These are phyloP conservation scores for Mesoclemmys tuberculata DNA, from an alignment of 2,113 vertebrate species.

Conservation along the genomic window DNA sequence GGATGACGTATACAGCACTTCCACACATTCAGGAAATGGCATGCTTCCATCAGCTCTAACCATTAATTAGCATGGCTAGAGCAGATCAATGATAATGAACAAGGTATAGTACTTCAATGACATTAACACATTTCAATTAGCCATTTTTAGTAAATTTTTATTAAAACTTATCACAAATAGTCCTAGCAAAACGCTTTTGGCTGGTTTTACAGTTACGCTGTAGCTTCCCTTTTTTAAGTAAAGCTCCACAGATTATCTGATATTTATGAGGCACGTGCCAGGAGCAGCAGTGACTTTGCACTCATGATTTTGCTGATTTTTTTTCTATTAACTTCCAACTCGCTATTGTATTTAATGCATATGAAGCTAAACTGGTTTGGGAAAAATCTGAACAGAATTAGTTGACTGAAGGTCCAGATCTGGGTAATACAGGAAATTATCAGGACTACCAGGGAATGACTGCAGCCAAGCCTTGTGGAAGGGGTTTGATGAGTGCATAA, in stretches of 20 bases:
- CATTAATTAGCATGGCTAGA: too few species aligned
- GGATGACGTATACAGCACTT: background rate
- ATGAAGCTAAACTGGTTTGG: background rate
- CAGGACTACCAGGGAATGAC: background rate
- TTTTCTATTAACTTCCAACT: background rate
- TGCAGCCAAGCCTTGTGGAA: background rate
- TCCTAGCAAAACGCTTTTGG: background rate
- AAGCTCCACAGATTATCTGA: background rate
- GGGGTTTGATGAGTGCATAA: background rate
- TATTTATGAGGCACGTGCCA: background rate
- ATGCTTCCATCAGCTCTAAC: too few species aligned
- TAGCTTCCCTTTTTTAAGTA: background rate
- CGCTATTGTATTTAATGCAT: rapidly evolving
- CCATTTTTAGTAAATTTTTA: background rate
- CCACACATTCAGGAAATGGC: too few species aligned
- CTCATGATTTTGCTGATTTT: background rate
- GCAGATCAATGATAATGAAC: background rate
- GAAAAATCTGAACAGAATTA: background rate
- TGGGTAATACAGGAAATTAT: rapidly evolving
- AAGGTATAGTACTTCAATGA: background rate
- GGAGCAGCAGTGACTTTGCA: background rate
- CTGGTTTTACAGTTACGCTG: background rate
- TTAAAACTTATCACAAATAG: constrained; percentile 6
- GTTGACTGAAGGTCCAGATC: background rate
- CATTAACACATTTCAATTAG: background rate